Percentiles rank a stretch among this genome's conserved stretches.
These are phyloP conservation scores for Bolborhynchus lineola DNA, from an alignment of 2,113 vertebrate genomes.

Conservation along the genomic window DNA sequence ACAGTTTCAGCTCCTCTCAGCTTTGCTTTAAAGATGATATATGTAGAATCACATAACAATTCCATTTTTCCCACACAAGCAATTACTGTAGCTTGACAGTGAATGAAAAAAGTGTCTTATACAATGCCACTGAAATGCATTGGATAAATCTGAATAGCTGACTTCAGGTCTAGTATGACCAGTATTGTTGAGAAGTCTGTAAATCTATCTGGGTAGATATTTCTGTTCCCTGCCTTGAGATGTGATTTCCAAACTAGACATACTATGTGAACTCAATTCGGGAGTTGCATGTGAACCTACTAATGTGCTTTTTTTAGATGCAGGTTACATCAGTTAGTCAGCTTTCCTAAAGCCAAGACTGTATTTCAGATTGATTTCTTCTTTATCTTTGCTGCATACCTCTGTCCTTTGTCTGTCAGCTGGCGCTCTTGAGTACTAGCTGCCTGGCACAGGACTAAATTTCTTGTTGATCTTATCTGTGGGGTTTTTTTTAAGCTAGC, in stretches of 20 bases:
- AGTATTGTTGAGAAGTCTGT: rapidly evolving
- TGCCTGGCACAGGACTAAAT: background rate
- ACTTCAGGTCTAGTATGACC: background rate
- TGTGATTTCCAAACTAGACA: background rate
- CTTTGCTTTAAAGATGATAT: background rate
- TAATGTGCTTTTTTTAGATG: background rate
- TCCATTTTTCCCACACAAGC: background rate
- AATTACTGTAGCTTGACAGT: background rate
- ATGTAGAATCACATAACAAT: background rate
- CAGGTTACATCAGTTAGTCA: background rate
- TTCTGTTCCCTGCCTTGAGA: background rate
- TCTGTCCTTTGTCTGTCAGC: background rate
- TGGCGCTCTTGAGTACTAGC: background rate
- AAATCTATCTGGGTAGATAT: background rate
- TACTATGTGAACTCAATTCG: background rate
- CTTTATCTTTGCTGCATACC: background rate
- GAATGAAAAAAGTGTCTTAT: background rate
- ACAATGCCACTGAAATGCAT: background rate
- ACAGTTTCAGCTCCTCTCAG: background rate
- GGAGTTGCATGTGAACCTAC: background rate
- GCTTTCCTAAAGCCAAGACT: background rate
- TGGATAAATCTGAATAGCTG: background rate
- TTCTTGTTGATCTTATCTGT: background rate
- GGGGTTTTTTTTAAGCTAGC: background rate
- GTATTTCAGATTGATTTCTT: background rate